A percentile compares a stretch with the other conserved stretches of the same genome.
Evolutionary conservation across 2,113 vertebrate genomes (phyloP).

Genomic region (Syngnathoides biaculeatus): DNA sequence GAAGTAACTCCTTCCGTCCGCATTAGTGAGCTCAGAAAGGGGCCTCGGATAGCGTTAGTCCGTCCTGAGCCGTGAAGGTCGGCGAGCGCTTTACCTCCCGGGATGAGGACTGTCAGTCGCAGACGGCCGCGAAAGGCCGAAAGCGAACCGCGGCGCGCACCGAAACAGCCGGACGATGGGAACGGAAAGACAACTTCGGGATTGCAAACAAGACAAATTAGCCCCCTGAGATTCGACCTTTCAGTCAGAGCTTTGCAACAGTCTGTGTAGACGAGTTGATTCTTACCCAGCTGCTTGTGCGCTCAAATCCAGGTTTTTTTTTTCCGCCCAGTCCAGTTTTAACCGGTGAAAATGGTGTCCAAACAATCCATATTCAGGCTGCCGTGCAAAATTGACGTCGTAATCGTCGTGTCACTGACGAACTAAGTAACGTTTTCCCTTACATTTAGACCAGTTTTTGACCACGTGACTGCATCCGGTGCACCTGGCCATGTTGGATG

Average conservation of each 20-base stretch:
- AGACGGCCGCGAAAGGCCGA: background rate
- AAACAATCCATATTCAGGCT: background rate
- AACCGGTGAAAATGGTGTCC: background rate
- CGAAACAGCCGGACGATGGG: conserved; percentile 9
- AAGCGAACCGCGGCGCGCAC: conserved; percentile 10
- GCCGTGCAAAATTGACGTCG: background rate
- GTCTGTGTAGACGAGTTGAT: background rate
- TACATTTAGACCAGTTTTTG: too few species aligned
- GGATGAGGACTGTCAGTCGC: conserved; percentile 41
- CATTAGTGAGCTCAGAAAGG: conserved; percentile 31
- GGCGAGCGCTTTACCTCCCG: conserved; percentile 48
- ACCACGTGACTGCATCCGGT: too few species aligned
- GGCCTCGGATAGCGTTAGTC: conserved; percentile 30
- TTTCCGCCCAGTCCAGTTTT: background rate
- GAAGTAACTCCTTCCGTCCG: conserved; percentile 31
- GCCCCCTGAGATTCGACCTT: background rate
- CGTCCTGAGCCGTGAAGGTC: conserved; percentile 43
- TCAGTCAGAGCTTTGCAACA: background rate
- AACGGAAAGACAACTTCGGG: conserved; percentile 19
- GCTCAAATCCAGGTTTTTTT: background rate
- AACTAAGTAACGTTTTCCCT: too few species aligned
- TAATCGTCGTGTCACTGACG: too few species aligned
- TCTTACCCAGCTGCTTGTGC: background rate
- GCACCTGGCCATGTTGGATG: too few species aligned
- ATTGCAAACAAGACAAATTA: conserved; percentile 29